phyloP scores from a whole-genome alignment of 2,888 invertebrate species.

The Diaperis boleti region DNA sequence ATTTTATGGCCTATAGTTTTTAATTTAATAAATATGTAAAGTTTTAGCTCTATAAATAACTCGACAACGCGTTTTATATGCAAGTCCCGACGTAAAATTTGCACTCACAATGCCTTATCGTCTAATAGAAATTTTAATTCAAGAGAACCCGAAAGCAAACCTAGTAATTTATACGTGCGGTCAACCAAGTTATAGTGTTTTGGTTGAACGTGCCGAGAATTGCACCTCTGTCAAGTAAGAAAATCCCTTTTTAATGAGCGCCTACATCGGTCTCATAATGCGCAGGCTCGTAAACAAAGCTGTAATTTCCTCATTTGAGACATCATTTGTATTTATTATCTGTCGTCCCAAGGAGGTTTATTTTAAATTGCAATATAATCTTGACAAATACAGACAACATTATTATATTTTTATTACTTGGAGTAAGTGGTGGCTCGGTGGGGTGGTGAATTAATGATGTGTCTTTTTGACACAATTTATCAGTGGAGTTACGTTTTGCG shows the following conservation, averaged over 20 bases:
- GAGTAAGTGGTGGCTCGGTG: no score
- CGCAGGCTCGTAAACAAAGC: constrained; percentile 10
- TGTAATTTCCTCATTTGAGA: constrained; percentile 22
- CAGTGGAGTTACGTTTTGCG: no score
- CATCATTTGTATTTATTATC: constrained; percentile 14
- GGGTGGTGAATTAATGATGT: no score
- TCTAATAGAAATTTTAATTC: constrained; percentile 10
- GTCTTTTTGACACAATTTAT: no score
- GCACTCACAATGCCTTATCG: background rate
- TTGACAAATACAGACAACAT: background rate
- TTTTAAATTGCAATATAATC: background rate
- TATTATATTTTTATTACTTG: no score
- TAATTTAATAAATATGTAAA: no score
- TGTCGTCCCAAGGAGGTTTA: background rate
- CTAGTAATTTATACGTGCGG: constrained; percentile 18
- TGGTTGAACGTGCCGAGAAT: constrained; percentile 32
- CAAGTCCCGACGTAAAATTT: no score
- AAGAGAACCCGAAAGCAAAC: background rate
- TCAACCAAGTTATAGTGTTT: constrained; percentile 30
- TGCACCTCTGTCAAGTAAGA: constrained; percentile 32
- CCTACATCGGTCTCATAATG: constrained; percentile 37
- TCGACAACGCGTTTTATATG: no score
- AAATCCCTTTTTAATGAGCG: constrained; percentile 46
- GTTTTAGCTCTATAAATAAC: no score
- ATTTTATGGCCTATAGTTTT: no score